Base-by-base conservation (phyloP, 2,888 invertebrate genomes). In the Carterocephalus palaemon region DNA sequence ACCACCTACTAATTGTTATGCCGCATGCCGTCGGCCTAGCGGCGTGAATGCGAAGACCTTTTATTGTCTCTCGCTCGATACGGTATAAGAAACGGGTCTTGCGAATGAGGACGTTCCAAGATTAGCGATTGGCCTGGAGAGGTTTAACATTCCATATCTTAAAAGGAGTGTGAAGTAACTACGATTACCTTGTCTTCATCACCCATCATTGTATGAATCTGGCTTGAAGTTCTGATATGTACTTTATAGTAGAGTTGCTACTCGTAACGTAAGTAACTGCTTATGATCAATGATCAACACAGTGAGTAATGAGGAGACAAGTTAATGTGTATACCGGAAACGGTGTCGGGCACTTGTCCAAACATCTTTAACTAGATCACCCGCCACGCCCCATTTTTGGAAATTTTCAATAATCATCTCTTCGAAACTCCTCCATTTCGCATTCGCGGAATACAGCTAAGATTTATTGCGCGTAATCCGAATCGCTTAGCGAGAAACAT, bases 401-500 rank as follows among this genome's bases (percentile, higher is more conserved):
- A 49, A 47, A 49, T 13, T 13, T 16, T 40, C 15, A 29, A 36
- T 17, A 22, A 7, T 8, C 2, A 10, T 28, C 37, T 23, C n/a
- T 17, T 33, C 28, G 33, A 19, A 26, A 15, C 12, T 19, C 4
- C 2, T 5, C 23, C 32, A 22, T 8, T 22, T 15, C 23, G 24
- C 46, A 23, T 57, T 57, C 55, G 53, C 47, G 49, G 68, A 70
- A 72, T 60, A 56, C 56, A 54, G 49, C 52, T 45, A 51, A 53
- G 23, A 61, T 59, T 61, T 60, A 68, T 72, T 67, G 66, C 66
- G 63, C 59, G 67, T 63, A 67, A 57, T 55, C 56, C 55, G 31
- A 31, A 37, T 34, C 16, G 20, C 2, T 34, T 28, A 33, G 48
- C 34, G 51, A 49, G 42, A 46, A 47, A 40, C 42, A 54, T 53